These are phyloP conservation scores for Urocolius indicus DNA, from an alignment of 2,113 vertebrate genomes.

Conservation along the genomic window DNA sequence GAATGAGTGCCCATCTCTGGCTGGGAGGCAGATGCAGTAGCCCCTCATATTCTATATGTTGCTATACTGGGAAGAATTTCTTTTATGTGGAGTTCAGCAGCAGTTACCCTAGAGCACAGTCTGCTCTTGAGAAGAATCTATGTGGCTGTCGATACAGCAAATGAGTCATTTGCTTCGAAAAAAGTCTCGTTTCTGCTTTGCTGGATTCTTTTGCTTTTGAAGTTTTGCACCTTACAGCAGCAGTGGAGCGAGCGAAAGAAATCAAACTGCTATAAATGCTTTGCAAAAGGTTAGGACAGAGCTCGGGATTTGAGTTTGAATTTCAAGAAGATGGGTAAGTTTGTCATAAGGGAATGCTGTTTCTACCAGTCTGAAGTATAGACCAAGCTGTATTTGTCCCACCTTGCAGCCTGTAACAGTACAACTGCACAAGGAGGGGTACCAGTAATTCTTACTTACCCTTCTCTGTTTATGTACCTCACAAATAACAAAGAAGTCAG, in stretches of 20 bases:
- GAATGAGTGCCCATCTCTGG: background rate
- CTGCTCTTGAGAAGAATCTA: conserved; percentile 8
- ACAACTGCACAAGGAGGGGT: background rate
- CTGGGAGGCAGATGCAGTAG: background rate
- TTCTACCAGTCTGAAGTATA: background rate
- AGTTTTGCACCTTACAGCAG: conserved; percentile 20
- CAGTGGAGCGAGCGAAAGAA: background rate
- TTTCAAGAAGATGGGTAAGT: background rate
- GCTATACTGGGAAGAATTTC: conserved; percentile 32
- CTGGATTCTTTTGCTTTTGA: conserved; percentile 6
- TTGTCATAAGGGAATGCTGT: background rate
- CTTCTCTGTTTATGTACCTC: background rate
- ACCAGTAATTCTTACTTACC: background rate
- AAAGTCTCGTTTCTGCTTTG: background rate
- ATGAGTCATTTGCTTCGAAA: background rate
- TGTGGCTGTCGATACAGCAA: background rate
- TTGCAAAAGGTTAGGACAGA: background rate
- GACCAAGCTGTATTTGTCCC: background rate
- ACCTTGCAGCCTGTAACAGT: background rate
- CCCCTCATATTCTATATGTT: background rate
- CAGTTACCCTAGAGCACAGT: background rate
- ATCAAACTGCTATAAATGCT: conserved; percentile 26
- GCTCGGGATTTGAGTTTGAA: conserved; percentile 8
- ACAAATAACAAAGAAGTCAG: background rate
- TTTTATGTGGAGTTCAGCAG: background rate